phyloP scores from a whole-genome alignment of 2,797 vertebrate species.

The Spheniscus humboldti region DNA sequence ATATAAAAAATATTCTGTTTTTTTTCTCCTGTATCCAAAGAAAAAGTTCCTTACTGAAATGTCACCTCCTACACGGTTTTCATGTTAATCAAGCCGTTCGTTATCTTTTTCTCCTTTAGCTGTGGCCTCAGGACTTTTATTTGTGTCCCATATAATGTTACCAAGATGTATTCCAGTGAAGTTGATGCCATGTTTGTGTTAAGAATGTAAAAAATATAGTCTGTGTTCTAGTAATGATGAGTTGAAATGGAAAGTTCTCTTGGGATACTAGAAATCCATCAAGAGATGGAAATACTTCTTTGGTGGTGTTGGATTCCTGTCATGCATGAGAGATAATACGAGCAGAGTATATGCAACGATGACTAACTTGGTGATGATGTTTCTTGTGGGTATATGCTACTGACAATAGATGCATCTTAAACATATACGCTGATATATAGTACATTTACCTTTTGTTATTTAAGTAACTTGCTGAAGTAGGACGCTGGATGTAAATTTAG shows the following conservation, averaged over 20 bases:
- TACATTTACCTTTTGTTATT: background rate
- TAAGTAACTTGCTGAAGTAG: background rate
- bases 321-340: too few species aligned
- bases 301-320: background rate
- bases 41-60: background rate
- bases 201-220: background rate
- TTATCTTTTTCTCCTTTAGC: background rate
- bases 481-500: background rate
- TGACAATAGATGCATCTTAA: background rate
- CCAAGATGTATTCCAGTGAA: background rate
- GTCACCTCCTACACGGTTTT: background rate
- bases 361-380: background rate
- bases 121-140: background rate
- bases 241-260: background rate
- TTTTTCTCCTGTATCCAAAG: background rate
- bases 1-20: background rate
- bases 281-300: background rate
- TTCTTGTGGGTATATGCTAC: background rate
- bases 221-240: background rate
- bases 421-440: background rate
- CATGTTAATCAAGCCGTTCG: background rate
- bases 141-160: background rate
- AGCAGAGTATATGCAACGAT: background rate
- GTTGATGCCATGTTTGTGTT: background rate
- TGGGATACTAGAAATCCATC: background rate